Base-by-base conservation (phyloP, 2,888 invertebrate species). In the Tinea pellionella region DNA sequence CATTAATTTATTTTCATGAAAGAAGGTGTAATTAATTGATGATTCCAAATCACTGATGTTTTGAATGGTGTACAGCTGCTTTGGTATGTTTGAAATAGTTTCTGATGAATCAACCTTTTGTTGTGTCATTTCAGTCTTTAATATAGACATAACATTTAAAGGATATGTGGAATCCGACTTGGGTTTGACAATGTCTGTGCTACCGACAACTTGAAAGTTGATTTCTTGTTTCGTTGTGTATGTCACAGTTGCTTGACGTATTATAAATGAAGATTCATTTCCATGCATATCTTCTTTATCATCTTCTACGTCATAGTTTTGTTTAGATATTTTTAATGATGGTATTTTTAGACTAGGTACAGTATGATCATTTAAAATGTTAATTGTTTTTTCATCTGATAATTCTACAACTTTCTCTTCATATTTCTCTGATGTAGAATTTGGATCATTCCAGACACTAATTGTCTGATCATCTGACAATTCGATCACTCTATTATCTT, bases 161-260 rank as follows among this genome's bases (percentile, higher is more conserved):
- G 86, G 86, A 67, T 84, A 85, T 59, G 68, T 62, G 11, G 77
- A 74, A 71, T 72, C 77, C 70, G 78, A 67, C 18, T 70, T 62
- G 58, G 68, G 63, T 67, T 75, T 70, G 56, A 68, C 62, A 16
- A 73, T 67, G 30, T 75, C 69, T 58, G 74, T 73, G 59, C 72
- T 74, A 62, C 72, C 75, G 57, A 84, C 72, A 61, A 86, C 70
- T 53, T 84, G 78, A 60, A 87, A 73, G 65, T 87, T 75, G 32
- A 87, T 79, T 67, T 86, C 78, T 66, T 83, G 79, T 60, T 75
- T 71, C 12, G 79, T 80, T 1, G 82, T 84, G 63, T 82, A 87
- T 3, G 86, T 87, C 42, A 86, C 64, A 7, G 80, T 82, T 15
- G 84, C 80, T 61, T 71, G 72, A 60, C 83, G 74, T 43, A 85